phyloP scores from a whole-genome alignment of 2,113 vertebrate species.

The Mormoops blainvillei region DNA sequence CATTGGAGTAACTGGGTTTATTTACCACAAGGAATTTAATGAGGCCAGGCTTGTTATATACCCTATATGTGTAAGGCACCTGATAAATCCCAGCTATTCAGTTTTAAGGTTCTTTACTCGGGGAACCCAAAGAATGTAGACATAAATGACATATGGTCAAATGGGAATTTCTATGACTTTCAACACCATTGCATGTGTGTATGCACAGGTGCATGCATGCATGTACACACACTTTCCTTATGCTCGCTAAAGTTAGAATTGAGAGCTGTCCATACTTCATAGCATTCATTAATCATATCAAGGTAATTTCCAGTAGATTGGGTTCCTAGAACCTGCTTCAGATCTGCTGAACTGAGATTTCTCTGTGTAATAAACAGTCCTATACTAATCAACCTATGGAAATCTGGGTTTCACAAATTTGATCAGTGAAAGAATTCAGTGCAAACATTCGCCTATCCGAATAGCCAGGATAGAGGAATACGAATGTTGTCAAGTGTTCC shows the following conservation, averaged over 20 bases:
- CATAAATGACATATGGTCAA: not conserved
- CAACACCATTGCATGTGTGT: not conserved
- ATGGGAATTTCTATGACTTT: not conserved
- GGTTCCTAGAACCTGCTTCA: not conserved
- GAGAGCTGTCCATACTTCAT: not conserved
- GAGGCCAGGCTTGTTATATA: not conserved
- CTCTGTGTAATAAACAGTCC: not conserved
- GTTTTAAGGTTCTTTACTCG: not conserved
- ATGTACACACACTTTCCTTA: not conserved
- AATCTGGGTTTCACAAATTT: not conserved
- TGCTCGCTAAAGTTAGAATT: not conserved
- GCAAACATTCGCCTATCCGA: not conserved
- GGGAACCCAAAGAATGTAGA: not conserved
- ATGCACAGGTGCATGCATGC: no score
- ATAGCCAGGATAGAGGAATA: not conserved
- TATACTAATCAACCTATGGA: not conserved
- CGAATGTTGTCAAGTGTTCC: not conserved
- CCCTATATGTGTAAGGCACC: not conserved
- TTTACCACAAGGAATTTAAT: not conserved
- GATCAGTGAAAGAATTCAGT: not conserved
- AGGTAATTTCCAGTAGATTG: not conserved
- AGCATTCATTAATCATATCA: not conserved
- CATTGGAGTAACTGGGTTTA: not conserved
- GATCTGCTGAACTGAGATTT: not conserved
- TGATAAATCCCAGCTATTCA: not conserved